phyloP scores from a whole-genome alignment of 64 coral and sea anemone genomes.

The Trachythela sp. region DNA sequence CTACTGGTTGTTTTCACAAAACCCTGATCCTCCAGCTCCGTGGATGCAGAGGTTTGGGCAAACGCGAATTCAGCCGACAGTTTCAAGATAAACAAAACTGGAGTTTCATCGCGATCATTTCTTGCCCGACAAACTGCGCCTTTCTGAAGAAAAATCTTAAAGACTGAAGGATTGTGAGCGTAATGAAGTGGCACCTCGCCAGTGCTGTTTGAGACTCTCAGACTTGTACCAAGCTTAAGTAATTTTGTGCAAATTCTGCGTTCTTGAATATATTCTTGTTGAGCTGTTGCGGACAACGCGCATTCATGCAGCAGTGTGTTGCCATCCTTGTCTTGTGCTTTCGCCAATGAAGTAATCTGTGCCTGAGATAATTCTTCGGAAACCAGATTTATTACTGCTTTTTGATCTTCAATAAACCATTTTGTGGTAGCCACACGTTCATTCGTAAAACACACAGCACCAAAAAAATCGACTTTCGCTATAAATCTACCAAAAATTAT shows the following conservation, averaged over 20 bases:
- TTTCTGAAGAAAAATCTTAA: not conserved
- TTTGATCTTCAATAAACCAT: not conserved
- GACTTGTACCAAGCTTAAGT: not conserved
- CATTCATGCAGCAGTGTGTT: not conserved
- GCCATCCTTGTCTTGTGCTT: not conserved
- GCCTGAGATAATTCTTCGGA: not conserved
- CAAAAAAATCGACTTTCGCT: no score
- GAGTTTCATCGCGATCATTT: not conserved
- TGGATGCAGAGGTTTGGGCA: not conserved
- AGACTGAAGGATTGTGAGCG: not conserved
- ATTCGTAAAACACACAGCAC: no score
- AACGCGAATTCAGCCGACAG: not conserved
- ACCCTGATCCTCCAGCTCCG: not conserved
- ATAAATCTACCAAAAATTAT: no score
- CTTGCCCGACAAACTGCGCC: not conserved
- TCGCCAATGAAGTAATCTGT: not conserved
- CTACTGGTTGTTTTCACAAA: not conserved
- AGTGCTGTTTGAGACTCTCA: not conserved
- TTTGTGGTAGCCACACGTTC: no score
- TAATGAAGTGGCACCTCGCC: not conserved
- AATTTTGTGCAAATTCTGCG: no score
- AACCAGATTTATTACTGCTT: not conserved
- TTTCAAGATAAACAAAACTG: not conserved
- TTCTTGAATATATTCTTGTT: not conserved
- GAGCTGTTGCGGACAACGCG: not conserved